These are phyloP conservation scores for Boloria selene DNA, from an alignment of 2,888 invertebrate species.

Conservation along the genomic window DNA sequence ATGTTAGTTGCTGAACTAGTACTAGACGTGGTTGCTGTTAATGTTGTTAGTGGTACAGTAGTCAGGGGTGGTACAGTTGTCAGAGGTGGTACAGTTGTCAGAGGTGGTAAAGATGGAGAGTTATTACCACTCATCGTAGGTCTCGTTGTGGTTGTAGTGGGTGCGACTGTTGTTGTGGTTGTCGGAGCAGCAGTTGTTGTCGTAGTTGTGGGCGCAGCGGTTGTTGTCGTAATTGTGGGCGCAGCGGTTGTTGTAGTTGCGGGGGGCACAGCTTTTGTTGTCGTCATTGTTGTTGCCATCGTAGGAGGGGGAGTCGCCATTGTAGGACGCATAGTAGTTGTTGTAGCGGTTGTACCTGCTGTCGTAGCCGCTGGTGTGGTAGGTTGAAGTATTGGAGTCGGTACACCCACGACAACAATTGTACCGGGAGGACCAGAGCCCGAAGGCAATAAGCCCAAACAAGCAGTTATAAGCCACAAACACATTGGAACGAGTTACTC, in stretches of 20 bases:
- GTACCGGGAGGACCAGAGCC: conserved; percentile 56
- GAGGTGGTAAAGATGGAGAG: conserved; percentile 32
- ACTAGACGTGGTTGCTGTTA: conserved; percentile 38
- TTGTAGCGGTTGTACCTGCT: conserved; percentile 41
- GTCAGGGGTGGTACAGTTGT: conserved; percentile 12
- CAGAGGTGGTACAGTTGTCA: conserved; percentile 17
- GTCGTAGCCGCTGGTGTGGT: conserved; percentile 58
- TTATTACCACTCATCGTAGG: conserved; percentile 43
- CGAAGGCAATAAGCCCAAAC: conserved; percentile 68
- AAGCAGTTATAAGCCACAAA: conserved; percentile 76
- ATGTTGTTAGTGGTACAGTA: conserved; percentile 36
- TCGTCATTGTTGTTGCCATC: conserved; percentile 20
- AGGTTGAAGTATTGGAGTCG: conserved; percentile 67
- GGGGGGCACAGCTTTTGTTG: conserved; percentile 38
- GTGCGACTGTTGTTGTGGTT: conserved; percentile 35
- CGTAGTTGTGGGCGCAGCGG: conserved; percentile 39
- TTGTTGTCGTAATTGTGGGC: conserved; percentile 38
- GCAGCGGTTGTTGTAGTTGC: conserved; percentile 41
- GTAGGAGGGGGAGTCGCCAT: conserved; percentile 38
- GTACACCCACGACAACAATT: conserved; percentile 63
- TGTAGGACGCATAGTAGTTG: conserved; percentile 30
- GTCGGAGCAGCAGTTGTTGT: conserved; percentile 34
- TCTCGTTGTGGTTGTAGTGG: conserved; percentile 33
- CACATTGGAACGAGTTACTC: conserved; percentile 58
- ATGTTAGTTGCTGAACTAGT: conserved; percentile 32